Evolutionary conservation across 2,113 vertebrate genomes (phyloP), one percentile per base, ranked within the genome.

Genomic region (Anhinga rufa): DNA sequence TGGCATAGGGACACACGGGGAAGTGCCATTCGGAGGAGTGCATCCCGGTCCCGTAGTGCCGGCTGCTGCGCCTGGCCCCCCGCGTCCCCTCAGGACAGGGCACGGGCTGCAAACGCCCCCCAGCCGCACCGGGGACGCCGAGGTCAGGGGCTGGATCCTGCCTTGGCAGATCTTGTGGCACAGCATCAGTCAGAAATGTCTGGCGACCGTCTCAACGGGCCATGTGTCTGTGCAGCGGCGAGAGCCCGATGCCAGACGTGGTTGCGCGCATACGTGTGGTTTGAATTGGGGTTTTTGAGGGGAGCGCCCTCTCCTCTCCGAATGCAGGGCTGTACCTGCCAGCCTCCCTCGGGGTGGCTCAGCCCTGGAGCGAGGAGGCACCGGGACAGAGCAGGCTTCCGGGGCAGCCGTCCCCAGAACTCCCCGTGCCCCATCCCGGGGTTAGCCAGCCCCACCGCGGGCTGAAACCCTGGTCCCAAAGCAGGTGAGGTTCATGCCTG

Each of bases 21-120:
- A 57, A 65, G 34, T 1, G 5, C 19, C 3, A 1, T 31, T 17
- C 3, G 4, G 24, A 40, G 9, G 38, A 18, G 17, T 44, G 38
- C 19, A 4, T 55, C 49, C 51, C 6, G 1, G 48, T 80, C 11
- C 61, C 2, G 1, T 4, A 5, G 48, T 12, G 31, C 40, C 10
- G 6, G 36, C 12, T 38, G 46, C 60, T 9, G 46, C 2, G 17
- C 64, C 42, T 38, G 80, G 29, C 7, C 31, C 54, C 51, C 29
- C 9, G 4, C n/a, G 10, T 48, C 34, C 52, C 52, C 42, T 6
- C 34, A 21, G 12, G 14, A 42, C 1, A 3, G 28, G 28, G 8
- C 4, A 2, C 6, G 0, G 36, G 76, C 76, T 52, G 46, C 62
- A 31, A 12, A 36, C 57, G 32, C 28, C 40, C 42, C 40, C 21